Base-by-base conservation (phyloP, 2,113 vertebrate genomes). In the Dicentrarchus labrax region DNA sequence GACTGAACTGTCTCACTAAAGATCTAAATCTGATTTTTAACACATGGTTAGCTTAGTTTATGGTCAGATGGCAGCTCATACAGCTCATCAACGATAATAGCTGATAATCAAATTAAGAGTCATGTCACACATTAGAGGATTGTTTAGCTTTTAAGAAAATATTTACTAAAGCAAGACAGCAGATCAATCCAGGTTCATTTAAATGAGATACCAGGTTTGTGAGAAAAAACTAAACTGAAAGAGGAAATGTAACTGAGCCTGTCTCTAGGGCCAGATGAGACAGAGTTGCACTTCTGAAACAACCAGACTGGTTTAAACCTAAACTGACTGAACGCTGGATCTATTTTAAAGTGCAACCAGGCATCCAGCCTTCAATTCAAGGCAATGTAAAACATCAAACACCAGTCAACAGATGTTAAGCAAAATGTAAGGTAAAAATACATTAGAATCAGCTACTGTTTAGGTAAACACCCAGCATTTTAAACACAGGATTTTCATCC, bases 251-350 rank as follows among this genome's bases (percentile, higher is more conserved):
- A 54, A 51, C 60, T 13, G 15, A 36, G 17, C 22, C 51, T 17
- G 36, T 68, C 54, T 36, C 36, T 19, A 21, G 6, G 22, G 17
- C 47, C 39, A 24, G 21, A 24, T 11, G 22, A 2, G 24, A 17
- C 12, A 54, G 4, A 73, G 4, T 6, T 74, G 22, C 56, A 67
- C 41, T 71, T 72, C 59, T 83, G 38, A 72, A 78, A 60, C 53
- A 22, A 61, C 10, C 64, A 53, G 17, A 67, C 22, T 12, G 38
- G 12, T 62, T 53, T 12, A 24, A 80, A 57, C 9, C 0, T 4
- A 47, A 72, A 72, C 41, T 19, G 17, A 45, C 47, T 72, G 50
- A 54, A 19, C 2, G 47, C n/a, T 41, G 15, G 21, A 16, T n/a
- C 10, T 51, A 60, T 67, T 60, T 74, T 36, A 41, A 54, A 0